Evolutionary conservation across 2,888 invertebrate genomes (phyloP).

Genomic region (Drosophila borealis): DNA sequence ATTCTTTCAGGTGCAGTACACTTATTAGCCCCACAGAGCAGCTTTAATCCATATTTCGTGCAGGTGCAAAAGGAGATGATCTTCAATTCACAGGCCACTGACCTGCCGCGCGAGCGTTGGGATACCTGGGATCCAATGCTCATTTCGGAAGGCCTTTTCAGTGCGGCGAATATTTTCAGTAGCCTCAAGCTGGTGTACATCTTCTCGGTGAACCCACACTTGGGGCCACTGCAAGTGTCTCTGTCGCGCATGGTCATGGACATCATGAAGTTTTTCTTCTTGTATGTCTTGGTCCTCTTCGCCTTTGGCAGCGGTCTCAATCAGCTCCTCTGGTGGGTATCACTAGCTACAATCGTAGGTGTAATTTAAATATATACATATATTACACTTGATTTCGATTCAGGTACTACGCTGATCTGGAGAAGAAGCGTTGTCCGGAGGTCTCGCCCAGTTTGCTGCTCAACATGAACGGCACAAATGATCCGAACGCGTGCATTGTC

Average conservation of each 20-base stretch:
- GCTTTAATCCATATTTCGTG: background rate
- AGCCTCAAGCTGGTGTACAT: constrained; percentile 96
- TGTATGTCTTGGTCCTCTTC: constrained; percentile 96
- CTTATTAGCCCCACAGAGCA: accelerated
- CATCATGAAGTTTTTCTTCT: constrained; percentile 97
- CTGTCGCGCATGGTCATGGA: constrained; percentile 97
- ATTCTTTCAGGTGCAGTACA: constrained; percentile 91
- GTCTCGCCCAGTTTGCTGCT: constrained; percentile 85
- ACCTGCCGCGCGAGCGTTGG: constrained; percentile 95
- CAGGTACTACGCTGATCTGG: constrained; percentile 96
- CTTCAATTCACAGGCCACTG: constrained; percentile 86
- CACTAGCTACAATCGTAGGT: background rate
- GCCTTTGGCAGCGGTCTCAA: constrained; percentile 95
- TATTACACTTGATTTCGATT: background rate
- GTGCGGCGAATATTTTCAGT: constrained; percentile 98
- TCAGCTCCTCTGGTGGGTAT: constrained; percentile 83
- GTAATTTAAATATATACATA: background rate
- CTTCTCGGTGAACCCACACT: constrained; percentile 98
- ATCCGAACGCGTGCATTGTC: constrained; percentile 92
- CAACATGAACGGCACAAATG: constrained; percentile 83
- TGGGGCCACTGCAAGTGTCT: constrained; percentile 96
- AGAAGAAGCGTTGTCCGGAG: constrained; percentile 91
- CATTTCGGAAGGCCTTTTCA: constrained; percentile 97
- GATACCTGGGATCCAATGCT: constrained; percentile 99
- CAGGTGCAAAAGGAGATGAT: constrained; percentile 91